Evolutionary conservation across 2,888 invertebrate genomes (phyloP).

Genomic region (Byasa hedistus): DNA sequence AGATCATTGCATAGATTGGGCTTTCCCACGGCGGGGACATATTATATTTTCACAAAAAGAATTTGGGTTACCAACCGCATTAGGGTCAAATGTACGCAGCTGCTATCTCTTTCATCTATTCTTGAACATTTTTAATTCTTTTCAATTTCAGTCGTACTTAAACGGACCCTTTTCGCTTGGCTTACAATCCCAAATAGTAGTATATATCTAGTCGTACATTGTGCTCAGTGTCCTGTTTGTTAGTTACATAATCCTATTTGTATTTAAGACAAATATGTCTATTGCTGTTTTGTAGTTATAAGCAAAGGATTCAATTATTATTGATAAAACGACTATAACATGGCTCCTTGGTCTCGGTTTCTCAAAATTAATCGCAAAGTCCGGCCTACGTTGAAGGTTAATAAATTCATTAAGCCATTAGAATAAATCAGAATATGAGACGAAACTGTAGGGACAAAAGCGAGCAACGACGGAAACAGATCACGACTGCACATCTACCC

Average conservation of each 20-base stretch:
- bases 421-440: conserved; percentile 52
- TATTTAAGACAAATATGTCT: not conserved
- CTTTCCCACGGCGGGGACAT: not conserved
- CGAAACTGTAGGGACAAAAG: conserved; percentile 38
- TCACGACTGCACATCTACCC: conserved; percentile 44
- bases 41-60: not conserved
- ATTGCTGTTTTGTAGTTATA: not conserved
- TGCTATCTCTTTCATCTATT: not conserved
- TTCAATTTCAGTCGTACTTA: not conserved
- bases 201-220: not conserved
- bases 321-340: not conserved
- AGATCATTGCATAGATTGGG: not conserved
- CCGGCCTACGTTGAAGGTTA: conserved; percentile 40
- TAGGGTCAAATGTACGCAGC: conserved; percentile 3
- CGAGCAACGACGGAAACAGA: conserved; percentile 40
- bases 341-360: not conserved
- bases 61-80: not conserved
- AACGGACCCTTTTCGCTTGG: not conserved
- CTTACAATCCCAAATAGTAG: not conserved
- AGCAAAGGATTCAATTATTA: not conserved
- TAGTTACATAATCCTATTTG: too few relatives aligned
- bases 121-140: not conserved
- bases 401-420: conserved; percentile 60
- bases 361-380: not conserved
- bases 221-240: too few relatives aligned